Base-by-base conservation (phyloP, 2,797 vertebrate species). In the Menidia menidia region DNA sequence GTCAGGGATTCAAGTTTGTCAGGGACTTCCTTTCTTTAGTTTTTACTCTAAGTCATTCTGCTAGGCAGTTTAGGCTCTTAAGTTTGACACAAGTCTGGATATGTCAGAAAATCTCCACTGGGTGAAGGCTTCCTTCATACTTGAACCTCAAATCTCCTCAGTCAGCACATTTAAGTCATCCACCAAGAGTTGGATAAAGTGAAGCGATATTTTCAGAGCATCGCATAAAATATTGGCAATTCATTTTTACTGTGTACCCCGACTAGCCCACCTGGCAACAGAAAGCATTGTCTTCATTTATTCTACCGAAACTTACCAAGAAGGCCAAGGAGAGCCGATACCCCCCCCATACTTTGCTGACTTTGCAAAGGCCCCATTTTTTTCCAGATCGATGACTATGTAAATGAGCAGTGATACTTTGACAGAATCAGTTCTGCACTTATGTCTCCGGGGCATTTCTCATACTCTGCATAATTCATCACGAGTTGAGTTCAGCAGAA, bases 371-470 rank as follows among this genome's bases (percentile, higher is more conserved):
- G 12, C 41, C 16, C 18, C 33, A 32, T 4, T 11, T 9, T 11
- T 9, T 43, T 75, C 60, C 64, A 86, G 71, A 89, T 85, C 78
- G 69, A 72, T 82, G 64, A 60, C 60, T 71, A 77, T 82, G 73
- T 43, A 85, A 82, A 89, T 89, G 47, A 73, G 58, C n/a, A 0
- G 51, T 58, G 78, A 79, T 77, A 15, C 70, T 74, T 83, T 81
- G 77, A 87, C 77, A 76, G 64, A 82, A 74, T 79, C 64, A 64
- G 70, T 64, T 68, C 73, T 60, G 35, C 57, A 15, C 18, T 25
- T 3, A 3, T 39, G 63, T 84, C 81, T 74, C 78, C 41, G 47
- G 77, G 72, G 80, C 48, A 57, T 58, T 63, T 55, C 70, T 68
- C 60, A 32, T 55, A 60, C 65, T 81, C 71, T 71, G 18, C 83